Percentiles rank a stretch among this genome's conserved stretches.
Evolutionary conservation across 2,888 invertebrate species (phyloP).

Genomic region (Eucera pruinosa): DNA sequence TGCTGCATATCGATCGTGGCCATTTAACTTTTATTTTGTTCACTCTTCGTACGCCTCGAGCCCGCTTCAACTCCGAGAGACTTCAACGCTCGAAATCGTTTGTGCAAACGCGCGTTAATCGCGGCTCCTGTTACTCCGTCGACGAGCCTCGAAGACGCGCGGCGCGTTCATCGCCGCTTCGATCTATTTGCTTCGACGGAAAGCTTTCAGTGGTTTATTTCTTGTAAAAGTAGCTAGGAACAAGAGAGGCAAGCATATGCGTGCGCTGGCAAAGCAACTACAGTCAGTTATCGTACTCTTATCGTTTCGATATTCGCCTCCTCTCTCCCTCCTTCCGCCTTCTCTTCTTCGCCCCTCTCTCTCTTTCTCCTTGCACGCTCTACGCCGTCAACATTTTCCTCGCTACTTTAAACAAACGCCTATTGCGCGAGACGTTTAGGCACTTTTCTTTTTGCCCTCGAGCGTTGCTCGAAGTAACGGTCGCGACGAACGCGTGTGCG

Average conservation of each 20-base stretch:
- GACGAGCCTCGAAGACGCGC: too few species aligned
- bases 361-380: slow-evolving; percentile 12
- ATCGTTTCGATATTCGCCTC: slow-evolving; percentile 62
- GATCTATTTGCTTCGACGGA: too few species aligned
- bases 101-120: slow-evolving; percentile 36
- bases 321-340: not conserved
- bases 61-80: slow-evolving; percentile 61
- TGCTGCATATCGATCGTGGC: slow-evolving; percentile 69
- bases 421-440: too few species aligned
- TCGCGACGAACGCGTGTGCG: too few species aligned
- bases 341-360: slow-evolving; percentile 7
- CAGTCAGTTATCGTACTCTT: slow-evolving; percentile 64
- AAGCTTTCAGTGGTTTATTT: slow-evolving; percentile 12
- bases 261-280: slow-evolving; percentile 39
- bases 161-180: too few species aligned
- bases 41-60: too few species aligned
- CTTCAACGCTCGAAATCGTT: slow-evolving; percentile 71
- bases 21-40: slow-evolving; percentile 11
- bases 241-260: slow-evolving; percentile 9
- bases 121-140: not conserved
- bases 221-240: not conserved
- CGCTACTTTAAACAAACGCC: too few species aligned
- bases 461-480: too few species aligned
- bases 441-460: too few species aligned
- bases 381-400: not conserved